A percentile compares a stretch with the other conserved stretches of the same genome.
Conservation (phyloP, 2,113 vertebrate genomes). For the Tetraodon nigroviridis region DNA sequence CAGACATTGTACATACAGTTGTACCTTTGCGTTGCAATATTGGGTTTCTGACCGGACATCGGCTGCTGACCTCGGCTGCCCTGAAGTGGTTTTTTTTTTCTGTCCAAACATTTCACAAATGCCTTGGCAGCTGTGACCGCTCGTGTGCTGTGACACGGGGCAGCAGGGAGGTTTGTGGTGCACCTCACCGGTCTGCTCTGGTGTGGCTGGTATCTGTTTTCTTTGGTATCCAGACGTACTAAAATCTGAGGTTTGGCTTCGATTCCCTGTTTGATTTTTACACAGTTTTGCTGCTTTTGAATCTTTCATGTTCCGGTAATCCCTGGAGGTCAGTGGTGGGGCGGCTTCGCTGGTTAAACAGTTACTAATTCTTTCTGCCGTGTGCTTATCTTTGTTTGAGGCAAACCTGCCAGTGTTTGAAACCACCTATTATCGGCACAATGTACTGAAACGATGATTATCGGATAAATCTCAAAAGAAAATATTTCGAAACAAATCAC, state of each 20-base stretch:
- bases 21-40: too few relatives aligned
- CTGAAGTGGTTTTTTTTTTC: too few relatives aligned
- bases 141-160: not conserved
- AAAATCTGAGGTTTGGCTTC: slow-evolving; percentile 28
- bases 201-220: not conserved
- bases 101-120: slow-evolving; percentile 19
- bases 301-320: not conserved
- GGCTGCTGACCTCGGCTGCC: too few relatives aligned
- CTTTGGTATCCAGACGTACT: slow-evolving; percentile 53
- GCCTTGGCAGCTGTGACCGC: slow-evolving; percentile 9
- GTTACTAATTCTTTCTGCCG: not conserved
- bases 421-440: not conserved
- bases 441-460: not conserved
- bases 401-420: not conserved
- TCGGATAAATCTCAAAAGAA: not conserved
- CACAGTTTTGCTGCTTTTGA: not conserved
- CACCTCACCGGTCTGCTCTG: not conserved
- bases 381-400: not conserved
- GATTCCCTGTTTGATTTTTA: slow-evolving; percentile 24
- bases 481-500: not conserved
- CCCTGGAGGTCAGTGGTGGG: slow-evolving; percentile 1
- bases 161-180: not conserved
- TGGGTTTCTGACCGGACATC: not conserved
- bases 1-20: too few relatives aligned
- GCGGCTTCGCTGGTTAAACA: slow-evolving; percentile 11